These are phyloP conservation scores for Rhopalosiphum padi DNA, from an alignment of 1,140 invertebrate species.

Conservation along the genomic window DNA sequence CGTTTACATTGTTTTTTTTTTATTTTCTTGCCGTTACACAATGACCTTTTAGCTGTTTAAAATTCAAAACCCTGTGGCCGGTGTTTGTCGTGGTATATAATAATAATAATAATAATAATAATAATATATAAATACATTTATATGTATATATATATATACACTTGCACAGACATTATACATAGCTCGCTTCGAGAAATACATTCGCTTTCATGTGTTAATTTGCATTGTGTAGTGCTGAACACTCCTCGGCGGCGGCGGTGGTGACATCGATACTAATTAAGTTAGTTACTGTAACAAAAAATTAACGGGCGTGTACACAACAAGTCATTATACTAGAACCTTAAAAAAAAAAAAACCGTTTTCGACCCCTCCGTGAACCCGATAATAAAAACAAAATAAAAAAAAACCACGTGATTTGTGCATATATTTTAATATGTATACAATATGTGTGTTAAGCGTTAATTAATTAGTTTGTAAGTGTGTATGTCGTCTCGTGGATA, in stretches of 20 bases:
- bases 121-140: background rate
- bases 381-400: background rate
- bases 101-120: background rate
- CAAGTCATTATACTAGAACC: background rate
- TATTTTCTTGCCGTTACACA: background rate
- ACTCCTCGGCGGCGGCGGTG: background rate
- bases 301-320: constrained; percentile 2
- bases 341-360: background rate
- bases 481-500: background rate
- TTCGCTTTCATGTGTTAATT: constrained; percentile 16
- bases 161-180: background rate
- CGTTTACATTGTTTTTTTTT: background rate
- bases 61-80: background rate
- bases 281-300: background rate
- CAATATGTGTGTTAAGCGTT: background rate
- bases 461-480: background rate
- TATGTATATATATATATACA: background rate
- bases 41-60: constrained; percentile 10
- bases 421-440: background rate
- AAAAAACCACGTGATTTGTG: background rate
- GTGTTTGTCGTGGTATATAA: background rate
- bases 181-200: background rate
- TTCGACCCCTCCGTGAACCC: background rate
- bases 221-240: background rate
- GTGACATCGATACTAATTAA: constrained; percentile 16